Evolutionary conservation across 1,140 invertebrate genomes (phyloP).

Genomic region (Melipona quadrifasciata): DNA sequence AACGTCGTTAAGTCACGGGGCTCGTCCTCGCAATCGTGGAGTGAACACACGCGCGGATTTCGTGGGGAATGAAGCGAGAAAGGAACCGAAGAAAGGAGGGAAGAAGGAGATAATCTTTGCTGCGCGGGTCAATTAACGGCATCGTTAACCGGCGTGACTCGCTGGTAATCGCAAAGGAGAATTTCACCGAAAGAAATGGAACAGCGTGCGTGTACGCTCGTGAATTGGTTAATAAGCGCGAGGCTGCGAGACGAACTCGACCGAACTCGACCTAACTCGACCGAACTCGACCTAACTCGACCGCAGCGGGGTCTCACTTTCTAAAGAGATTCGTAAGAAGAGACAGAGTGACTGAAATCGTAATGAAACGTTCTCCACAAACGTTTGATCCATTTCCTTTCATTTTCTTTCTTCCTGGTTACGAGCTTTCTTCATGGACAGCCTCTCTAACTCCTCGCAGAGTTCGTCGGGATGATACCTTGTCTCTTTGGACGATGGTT

Average conservation of each 20-base stretch:
- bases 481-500: background rate
- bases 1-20: constrained; percentile 38
- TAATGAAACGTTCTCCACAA: background rate
- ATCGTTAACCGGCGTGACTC: constrained; percentile 49
- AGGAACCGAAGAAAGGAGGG: background rate
- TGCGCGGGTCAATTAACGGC: constrained; percentile 59
- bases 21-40: constrained; percentile 34
- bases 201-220: background rate
- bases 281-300: too few species aligned
- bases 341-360: background rate
- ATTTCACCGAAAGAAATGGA: constrained; percentile 48
- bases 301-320: background rate
- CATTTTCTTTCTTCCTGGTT: background rate
- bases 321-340: constrained; percentile 7
- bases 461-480: background rate
- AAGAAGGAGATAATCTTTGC: background rate
- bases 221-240: constrained; percentile 14
- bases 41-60: constrained; percentile 3
- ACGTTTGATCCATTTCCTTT: background rate
- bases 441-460: background rate
- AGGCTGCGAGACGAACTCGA: background rate
- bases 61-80: constrained; percentile 1
- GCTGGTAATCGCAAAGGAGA: constrained; percentile 28
- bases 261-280: background rate
- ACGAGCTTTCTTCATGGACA: background rate